phyloP scores from a whole-genome alignment of 2,888 invertebrate species.

The Tachina fera region DNA sequence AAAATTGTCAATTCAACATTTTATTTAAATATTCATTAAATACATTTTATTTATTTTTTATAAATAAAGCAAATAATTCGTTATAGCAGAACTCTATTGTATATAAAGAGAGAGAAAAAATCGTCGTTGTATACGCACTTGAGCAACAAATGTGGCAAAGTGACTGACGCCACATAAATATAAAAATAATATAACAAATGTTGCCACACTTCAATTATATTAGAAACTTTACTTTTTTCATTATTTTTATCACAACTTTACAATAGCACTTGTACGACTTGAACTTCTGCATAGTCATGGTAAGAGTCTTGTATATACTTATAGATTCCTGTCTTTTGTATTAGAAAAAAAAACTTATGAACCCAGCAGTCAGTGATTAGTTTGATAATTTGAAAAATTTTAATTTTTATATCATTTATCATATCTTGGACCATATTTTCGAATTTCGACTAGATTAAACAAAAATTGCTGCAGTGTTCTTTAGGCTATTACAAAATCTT shows the following conservation, averaged over 20 bases:
- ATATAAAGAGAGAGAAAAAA: background rate
- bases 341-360: background rate
- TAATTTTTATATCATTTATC: no score
- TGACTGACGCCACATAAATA: slow-evolving; percentile 64
- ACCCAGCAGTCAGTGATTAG: background rate
- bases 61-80: no score
- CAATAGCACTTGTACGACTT: slow-evolving; percentile 34
- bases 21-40: no score
- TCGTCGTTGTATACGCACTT: slow-evolving; percentile 49
- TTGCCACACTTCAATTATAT: slow-evolving; percentile 61
- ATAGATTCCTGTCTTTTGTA: slow-evolving; percentile 13
- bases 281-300: slow-evolving; percentile 39
- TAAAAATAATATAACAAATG: slow-evolving; percentile 50
- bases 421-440: no score
- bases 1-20: no score
- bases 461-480: no score
- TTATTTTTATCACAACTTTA: slow-evolving; percentile 52
- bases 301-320: slow-evolving; percentile 20
- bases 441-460: no score
- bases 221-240: slow-evolving; percentile 23
- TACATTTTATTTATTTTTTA: no score
- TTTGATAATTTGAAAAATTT: background rate
- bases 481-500: no score
- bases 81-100: no score
- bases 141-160: slow-evolving; percentile 61